Conservation (phyloP, 2,113 vertebrate species). For the Piaya cayana region DNA sequence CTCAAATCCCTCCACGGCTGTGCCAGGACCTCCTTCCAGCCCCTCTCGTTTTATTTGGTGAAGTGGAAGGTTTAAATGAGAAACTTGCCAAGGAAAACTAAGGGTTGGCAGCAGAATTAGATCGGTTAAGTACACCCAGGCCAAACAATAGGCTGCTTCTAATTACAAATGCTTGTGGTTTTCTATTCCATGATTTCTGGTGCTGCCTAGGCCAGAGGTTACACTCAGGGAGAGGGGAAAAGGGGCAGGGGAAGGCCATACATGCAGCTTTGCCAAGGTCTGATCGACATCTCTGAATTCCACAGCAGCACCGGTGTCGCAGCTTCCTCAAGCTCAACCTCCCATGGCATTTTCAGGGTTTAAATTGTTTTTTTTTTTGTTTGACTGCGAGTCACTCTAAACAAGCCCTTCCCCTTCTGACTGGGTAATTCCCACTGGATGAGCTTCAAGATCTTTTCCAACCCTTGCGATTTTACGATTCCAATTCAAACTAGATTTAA, state of each 20-base stretch:
- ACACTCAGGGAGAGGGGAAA: not conserved
- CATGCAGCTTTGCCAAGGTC: not conserved
- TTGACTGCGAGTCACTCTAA: accelerated
- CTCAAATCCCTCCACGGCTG: constrained; percentile 14
- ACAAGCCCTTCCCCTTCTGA: accelerated
- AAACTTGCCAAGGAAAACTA: constrained; percentile 74
- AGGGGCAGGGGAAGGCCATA: not conserved
- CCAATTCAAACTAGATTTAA: not conserved
- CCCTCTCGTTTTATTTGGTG: constrained; percentile 52
- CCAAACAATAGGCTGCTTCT: constrained; percentile 59
- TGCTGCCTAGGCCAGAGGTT: constrained; percentile 17
- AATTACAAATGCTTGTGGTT: not conserved
- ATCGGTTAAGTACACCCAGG: constrained; percentile 46
- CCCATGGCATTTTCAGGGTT: not conserved
- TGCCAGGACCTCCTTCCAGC: constrained; percentile 68
- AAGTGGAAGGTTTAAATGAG: constrained; percentile 68
- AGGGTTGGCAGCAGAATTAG: constrained; percentile 22
- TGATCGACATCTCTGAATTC: constrained; percentile 3
- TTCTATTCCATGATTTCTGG: constrained; percentile 19
- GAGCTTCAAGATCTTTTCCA: no score
- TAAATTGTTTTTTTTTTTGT: not conserved
- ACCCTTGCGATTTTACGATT: no score
- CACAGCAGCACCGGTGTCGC: not conserved
- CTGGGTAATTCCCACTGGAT: not conserved
- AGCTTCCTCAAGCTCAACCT: not conserved